phyloP scores from a whole-genome alignment of 1,140 invertebrate species.

The Eriosoma lanigerum region DNA sequence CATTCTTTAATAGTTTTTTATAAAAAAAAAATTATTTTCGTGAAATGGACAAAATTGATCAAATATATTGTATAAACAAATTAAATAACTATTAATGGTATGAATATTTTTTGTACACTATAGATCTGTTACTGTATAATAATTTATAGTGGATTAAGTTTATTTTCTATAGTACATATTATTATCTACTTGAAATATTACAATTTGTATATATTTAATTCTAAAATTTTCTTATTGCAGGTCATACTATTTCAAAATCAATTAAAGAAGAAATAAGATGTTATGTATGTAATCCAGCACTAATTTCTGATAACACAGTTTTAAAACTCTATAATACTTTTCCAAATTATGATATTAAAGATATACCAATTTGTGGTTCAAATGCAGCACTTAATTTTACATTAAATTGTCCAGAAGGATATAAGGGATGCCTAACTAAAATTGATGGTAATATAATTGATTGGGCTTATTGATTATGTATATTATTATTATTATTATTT shows the following conservation, averaged over 20 bases:
- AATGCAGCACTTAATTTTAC: conserved; percentile 24
- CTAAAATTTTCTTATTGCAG: conserved; percentile 10
- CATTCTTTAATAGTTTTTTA: no score
- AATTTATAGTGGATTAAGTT: no score
- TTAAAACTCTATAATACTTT: conserved; percentile 7
- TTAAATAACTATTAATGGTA: no score
- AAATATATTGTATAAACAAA: no score
- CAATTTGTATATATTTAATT: no score
- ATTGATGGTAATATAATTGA: conserved; percentile 53
- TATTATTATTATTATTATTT: background rate
- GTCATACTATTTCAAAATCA: background rate
- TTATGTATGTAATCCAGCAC: conserved; percentile 23
- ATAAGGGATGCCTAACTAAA: conserved; percentile 54
- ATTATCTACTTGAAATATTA: no score
- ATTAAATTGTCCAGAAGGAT: conserved; percentile 53
- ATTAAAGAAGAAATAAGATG: conserved; percentile 19
- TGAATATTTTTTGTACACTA: no score
- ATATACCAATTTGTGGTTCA: conserved; percentile 39
- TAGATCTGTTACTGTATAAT: no score
- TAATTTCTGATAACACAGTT: conserved; percentile 2
- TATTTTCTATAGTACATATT: no score
- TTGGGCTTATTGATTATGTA: background rate
- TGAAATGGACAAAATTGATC: no score
- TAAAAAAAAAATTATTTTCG: no score
- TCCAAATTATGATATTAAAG: conserved; percentile 2